Evolutionary conservation across 2,113 vertebrate species (phyloP), one percentile per base, ranked within the genome.

Genomic region (Corydoras maculifer): DNA sequence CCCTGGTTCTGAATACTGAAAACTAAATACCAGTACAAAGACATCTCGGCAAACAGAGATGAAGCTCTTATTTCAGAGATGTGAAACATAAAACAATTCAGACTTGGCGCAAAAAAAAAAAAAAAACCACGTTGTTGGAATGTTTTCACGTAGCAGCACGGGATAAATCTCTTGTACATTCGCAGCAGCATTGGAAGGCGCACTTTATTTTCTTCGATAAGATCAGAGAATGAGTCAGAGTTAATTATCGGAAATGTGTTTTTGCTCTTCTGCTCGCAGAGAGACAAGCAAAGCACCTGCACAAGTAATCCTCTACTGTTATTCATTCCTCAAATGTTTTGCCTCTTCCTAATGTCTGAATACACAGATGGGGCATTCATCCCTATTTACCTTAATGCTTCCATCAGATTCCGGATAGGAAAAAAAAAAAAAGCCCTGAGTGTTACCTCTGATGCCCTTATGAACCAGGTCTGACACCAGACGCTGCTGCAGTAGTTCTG

Each of bases 191-290:
- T 12, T 10, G 13, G 51, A 10, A 1, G 51, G 5, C 5, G 51
- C 35, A 43, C 43, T 43, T 49, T 59, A 18, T 49, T 50, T 32
- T 49, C 30, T 2, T 10, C 10, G 84, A 85, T 86, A 82, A 81
- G 74, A 86, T 84, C 81, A 73, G 57, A 78, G 65, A 14, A 72
- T 80, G 83, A 86, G 78, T 86, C 83, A 83, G 66, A 72, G 77
- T 68, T 80, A 85, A 87, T 81, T 83, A 79, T 65, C 70, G 78
- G 57, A 76, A 55, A 84, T 79, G 77, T 84, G 32, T 77, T 86
- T 78, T 73, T 10, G 8, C 60, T 55, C 51, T 69, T 80, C 77
- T 83, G 74, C 62, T 75, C 54, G 13, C 5, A 14, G 51, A 14
- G 51, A 53, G 54, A 78, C 78, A 77, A 60, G 49, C 64, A 13